Base-by-base conservation (phyloP, 2,797 vertebrate genomes). In the Lagorchestes hirsutus region DNA sequence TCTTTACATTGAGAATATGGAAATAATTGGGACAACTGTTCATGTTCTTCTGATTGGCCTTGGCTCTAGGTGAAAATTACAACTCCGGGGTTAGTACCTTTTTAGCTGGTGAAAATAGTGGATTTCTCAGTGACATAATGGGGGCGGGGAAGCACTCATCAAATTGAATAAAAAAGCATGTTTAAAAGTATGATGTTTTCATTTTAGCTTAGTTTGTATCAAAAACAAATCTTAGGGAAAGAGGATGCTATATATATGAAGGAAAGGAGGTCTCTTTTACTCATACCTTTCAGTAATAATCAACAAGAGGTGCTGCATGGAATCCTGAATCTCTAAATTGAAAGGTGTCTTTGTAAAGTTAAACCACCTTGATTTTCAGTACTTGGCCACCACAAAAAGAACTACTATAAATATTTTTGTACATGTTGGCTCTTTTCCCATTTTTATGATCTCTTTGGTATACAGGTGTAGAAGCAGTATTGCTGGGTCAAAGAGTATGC, bases 1-100 rank as follows among this genome's bases (percentile, higher is more conserved):
- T 93, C 57, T 95, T 96, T 82, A 57, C 40, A 40, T 67, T 94
- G 95, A 90, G 54, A 93, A 90, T 91, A 50, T 10, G 54, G 52
- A 82, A 57, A 91, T 90, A 29, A 54, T 92, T 40, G n/a, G 16
- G n/a, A 22, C 18, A 74, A 91, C 90, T 93, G 54, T 67, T n/a
- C 40, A 22, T 52, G 34, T 29, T 95, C 94, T 95, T 95, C 90
- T 96, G 67, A 67, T 92, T 24, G 4, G 82, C 6, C 3, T 90
- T 93, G 50, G 29, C 54, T 94, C 40, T 95, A 59, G 57, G 54
- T 92, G 50, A 92, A 82, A 94, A 18, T 92, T n/a, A 10, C 12
- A 91, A 91, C 3, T 93, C 87, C 31, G 94, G 55, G 92, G 57
- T 52, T 54, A 46, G 40, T 92, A 27, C 31, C 91, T 58, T 92